A percentile compares a stretch with the other conserved stretches of the same genome.
phyloP scores from a whole-genome alignment of 1,140 invertebrate species.

The Bombyx mori region ASM3026992v2 NC_085110.1:17854501-17855000 shows the following conservation, averaged over 20 bases:
- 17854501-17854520: too few relatives aligned
- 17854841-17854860: constrained; percentile 1
- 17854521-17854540: too few relatives aligned
- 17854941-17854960: too few relatives aligned
- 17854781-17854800: constrained; percentile 61
- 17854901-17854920: too few relatives aligned
- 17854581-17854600: too few relatives aligned
- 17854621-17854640: too few relatives aligned
- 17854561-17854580: too few relatives aligned
- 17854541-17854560: too few relatives aligned
- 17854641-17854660: neutral
- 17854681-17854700: constrained; percentile 28
- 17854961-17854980: too few relatives aligned
- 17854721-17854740: constrained; percentile 30
- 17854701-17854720: constrained; percentile 37
- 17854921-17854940: too few relatives aligned
- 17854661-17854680: constrained; percentile 21
- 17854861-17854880: constrained; percentile 56
- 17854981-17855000: too few relatives aligned
- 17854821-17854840: constrained; percentile 58
- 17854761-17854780: constrained; percentile 60
- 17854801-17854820: constrained; percentile 62
- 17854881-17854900: constrained; percentile 19
- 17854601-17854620: too few relatives aligned
- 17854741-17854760: constrained; percentile 31